Evolutionary conservation across 2,113 vertebrate species (phyloP).

Genomic region (Cynopterus brachyotis): DNA sequence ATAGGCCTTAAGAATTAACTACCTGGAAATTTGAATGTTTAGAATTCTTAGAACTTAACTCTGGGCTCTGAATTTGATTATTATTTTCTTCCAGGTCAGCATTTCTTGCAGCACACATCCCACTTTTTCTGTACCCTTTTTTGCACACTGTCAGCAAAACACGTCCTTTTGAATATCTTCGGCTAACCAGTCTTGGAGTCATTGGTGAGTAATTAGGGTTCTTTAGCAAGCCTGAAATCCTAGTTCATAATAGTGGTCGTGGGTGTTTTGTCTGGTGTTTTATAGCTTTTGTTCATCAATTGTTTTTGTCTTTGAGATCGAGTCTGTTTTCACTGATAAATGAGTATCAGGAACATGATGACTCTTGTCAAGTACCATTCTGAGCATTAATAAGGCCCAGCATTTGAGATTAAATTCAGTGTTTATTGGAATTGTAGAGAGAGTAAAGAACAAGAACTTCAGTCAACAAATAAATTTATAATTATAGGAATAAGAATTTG

Average conservation of each 20-base stretch:
- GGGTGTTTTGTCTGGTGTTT: not conserved
- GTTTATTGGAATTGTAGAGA: not conserved
- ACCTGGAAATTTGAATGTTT: conserved; percentile 14
- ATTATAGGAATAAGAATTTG: not conserved
- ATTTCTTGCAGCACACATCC: conserved; percentile 97
- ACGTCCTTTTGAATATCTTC: conserved; percentile 96
- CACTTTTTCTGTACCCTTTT: conserved; percentile 97
- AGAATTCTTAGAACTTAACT: conserved; percentile 1
- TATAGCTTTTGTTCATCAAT: not conserved
- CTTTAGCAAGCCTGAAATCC: conserved; percentile 11
- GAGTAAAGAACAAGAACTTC: not conserved
- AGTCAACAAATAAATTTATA: not conserved
- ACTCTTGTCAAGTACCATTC: not conserved
- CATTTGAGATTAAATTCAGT: conserved; percentile 28
- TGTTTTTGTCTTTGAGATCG: conserved; percentile 31
- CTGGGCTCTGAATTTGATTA: not conserved
- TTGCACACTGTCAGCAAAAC: conserved; percentile 99
- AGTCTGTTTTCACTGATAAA: conserved; percentile 18
- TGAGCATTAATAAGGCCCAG: not conserved
- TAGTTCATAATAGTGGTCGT: conserved; percentile 33
- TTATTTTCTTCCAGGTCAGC: conserved; percentile 89
- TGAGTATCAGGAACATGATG: not conserved
- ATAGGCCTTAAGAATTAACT: not conserved
- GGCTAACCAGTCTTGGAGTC: conserved; percentile 97
- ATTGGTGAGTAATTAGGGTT: conserved; percentile 88